Base-by-base conservation (phyloP, 2,888 invertebrate species). In the Argynnis bischoffii region DNA sequence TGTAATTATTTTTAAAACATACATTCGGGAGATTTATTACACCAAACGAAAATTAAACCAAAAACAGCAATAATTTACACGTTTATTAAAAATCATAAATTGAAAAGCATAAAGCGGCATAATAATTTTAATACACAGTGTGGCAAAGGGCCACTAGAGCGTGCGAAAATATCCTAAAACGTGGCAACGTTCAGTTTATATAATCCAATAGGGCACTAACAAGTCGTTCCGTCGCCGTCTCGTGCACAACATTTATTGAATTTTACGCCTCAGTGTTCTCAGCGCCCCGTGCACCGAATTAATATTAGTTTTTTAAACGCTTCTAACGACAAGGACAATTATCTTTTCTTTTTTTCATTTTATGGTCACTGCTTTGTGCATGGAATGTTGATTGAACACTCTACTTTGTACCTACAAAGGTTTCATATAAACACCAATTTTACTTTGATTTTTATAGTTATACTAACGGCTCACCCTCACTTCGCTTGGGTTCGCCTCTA, bases 181-280 rank as follows among this genome's bases (percentile, higher is more conserved):
- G 67, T 66, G 66, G 56, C 68, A 71, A 66, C 59, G 53, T 59
- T 54, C 69, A 75, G 67, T 72, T 74, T 70, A 71, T 67, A 70
- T 76, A 77, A 76, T 73, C 69, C 60, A 64, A 66, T 66, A 65
- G 65, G 63, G 72, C 72, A 77, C 78, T 80, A 81, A 82, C 80
- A 81, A 81, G 82, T 81, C 72, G 64, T 71, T 66, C 54, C 69
- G 66, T 74, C 75, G 69, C 74, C 75, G 73, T 75, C 74, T 71
- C 70, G 77, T 79, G 80, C 79, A 81, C 78, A 82, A 81, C 78
- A 82, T 82, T 85, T 83, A 85, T 86, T 85, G 84, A 86, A 85
- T 86, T 86, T 84, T 79, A 81, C 81, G 84, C 81, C 77, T 79
- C 80, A 79, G 73, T 79, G 76, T 77, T 77, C 75, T 75, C 74